Evolutionary conservation across 2,797 vertebrate species (phyloP), one percentile per base, ranked within the genome.

Genomic region (Gallinago solitaria): DNA sequence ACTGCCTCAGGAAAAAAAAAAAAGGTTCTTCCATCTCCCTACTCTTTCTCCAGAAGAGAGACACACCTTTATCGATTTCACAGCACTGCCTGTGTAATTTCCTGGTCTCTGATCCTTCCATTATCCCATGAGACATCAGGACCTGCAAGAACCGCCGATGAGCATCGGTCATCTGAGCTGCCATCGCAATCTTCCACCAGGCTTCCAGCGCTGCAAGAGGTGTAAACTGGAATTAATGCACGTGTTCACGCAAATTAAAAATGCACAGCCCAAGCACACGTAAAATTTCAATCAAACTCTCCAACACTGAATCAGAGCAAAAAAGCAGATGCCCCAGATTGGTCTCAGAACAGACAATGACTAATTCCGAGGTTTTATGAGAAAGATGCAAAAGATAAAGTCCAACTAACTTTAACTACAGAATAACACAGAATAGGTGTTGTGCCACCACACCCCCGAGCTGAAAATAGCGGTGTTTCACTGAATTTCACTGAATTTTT

Each of bases 91-190:
- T 97, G 90, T 99, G 97, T 45, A 99, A 86, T 7, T 88, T 94
- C 78, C 70, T 97, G 2, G 98, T 98, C 7, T 96, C 97, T 7
- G 97, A 92, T 9, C 97, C 98, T 86, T 99, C 98, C 57, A 99
- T 94, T 83, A 99, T 98, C 2, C 99, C 98, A 4, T 96, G 98
- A 37, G 97, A 97, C 99, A 99, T 99, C 94, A 99, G 97, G 76
- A 98, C 93, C 90, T 99, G 99, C 6, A 99, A 95, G 94, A 99
- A 99, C 30, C 98, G 98, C 15, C 98, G 98, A 64, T 99, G 99
- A 77, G 98, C 97, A 33, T 99, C 97, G 0, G 97, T 98, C 98
- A 99, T 98, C 61, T 92, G 81, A 37, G 96, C 96, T 4, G 95
- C 81, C 98, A 98, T 98, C 3, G 12, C 82, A 1, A 23, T 10